Base-by-base conservation (phyloP, 2,888 invertebrate species). In the Caenorhabditis panamensis region DNA sequence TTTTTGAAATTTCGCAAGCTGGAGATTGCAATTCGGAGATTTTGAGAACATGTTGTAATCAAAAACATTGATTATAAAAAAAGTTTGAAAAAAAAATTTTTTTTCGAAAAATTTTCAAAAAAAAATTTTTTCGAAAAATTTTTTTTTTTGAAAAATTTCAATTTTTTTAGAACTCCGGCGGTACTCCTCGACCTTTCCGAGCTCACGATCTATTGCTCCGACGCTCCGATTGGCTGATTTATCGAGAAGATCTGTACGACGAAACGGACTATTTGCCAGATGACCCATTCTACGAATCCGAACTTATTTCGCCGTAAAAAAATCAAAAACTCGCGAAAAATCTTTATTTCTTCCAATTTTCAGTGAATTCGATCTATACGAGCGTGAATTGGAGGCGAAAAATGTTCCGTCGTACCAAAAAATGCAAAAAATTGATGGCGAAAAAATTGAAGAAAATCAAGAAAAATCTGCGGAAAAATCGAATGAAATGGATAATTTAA, bases 221-320 rank as follows among this genome's bases (percentile, higher is more conserved):
- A 37, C 47, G 78, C 9, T 66, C 66, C 1, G 78, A 78, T 61
- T 67, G 78, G 78, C 37, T 78, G 16, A 31, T 78, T 16, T 72
- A 37, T 36, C 26, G 36, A 20, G 66, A 78, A 54, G 71, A 78
- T 2, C 44, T 78, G 11, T 66, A 78, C 24, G 78, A 78, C 36
- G 66, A 59, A 6, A 49, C 18, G 9, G 66, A 78, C 44, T 66
- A 71, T 47, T 18, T 24, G 3, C 71, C 71, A 31, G 22, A n/a
- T 1, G 63, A 77, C 49, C 63, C 68, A 0, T 68, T 68, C n/a
- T 77, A 37, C 31, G 36, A 61, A 4, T 56, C 63, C n/a, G 77
- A 77, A 26, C 36, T 22, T 8, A 54, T 77, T 49, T 68, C 58
- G 0, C 59, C 67, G 64, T 67, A 44, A 44, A 20, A 44, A 41